These are phyloP conservation scores for Cirrhinus molitorella DNA, from an alignment of 2,797 vertebrate species.

Conservation along the genomic window DNA sequence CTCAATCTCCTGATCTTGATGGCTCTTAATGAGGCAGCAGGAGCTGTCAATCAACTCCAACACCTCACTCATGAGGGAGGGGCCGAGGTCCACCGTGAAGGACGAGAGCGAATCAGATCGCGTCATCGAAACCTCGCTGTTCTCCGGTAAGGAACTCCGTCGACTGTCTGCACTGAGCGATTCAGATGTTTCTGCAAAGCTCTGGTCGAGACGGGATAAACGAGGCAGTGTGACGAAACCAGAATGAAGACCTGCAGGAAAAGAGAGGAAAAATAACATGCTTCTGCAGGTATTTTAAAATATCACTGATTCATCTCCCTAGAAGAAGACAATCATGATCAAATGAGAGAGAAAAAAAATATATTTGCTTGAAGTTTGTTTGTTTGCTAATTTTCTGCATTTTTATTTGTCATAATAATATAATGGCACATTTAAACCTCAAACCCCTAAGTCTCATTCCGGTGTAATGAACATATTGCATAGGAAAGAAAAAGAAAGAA, in stretches of 20 bases:
- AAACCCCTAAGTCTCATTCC: too few relatives aligned
- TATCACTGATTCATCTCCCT: not conserved
- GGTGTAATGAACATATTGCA: too few relatives aligned
- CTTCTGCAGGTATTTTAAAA: not conserved
- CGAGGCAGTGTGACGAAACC: constrained; percentile 92
- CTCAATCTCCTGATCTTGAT: constrained; percentile 48
- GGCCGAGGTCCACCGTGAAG: constrained; percentile 93
- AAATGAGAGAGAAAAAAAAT: not conserved
- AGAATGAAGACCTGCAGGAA: constrained; percentile 83
- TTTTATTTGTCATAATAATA: too few relatives aligned
- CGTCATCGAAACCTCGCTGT: constrained; percentile 62
- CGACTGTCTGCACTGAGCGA: constrained; percentile 59
- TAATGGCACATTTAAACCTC: too few relatives aligned
- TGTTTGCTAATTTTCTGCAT: too few relatives aligned
- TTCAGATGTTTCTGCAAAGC: constrained; percentile 63
- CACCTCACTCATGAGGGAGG: constrained; percentile 93
- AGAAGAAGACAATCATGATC: not conserved
- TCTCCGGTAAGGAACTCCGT: constrained; percentile 62
- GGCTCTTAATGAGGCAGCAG: constrained; percentile 60
- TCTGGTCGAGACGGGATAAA: constrained; percentile 80
- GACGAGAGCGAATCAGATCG: constrained; percentile 91
- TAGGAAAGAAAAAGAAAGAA: too few relatives aligned
- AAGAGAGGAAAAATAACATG: constrained; percentile 35
- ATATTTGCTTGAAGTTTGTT: too few relatives aligned
- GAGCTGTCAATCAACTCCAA: constrained; percentile 88